Evolutionary conservation across 1,140 invertebrate species (phyloP).

Genomic region (Daktulosphaira vitifoliae): DNA sequence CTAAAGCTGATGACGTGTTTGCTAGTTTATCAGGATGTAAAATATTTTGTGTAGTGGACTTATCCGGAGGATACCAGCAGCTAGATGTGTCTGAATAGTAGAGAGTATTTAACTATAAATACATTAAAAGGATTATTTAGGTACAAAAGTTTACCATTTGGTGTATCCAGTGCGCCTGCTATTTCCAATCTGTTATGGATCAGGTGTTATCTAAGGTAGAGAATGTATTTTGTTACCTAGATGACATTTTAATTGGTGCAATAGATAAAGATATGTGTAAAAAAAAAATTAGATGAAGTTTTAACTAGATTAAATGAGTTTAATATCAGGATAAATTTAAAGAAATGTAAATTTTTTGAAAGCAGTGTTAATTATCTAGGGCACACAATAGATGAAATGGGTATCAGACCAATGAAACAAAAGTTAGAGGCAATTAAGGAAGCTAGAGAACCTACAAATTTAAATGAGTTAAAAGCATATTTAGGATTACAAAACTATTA

Average conservation of each 20-base stretch:
- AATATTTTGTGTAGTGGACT: slow-evolving; percentile 37
- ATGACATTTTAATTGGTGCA: slow-evolving; percentile 28
- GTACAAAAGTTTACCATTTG: slow-evolving; percentile 45
- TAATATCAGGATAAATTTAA: not conserved
- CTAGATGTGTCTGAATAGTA: slow-evolving; percentile 34
- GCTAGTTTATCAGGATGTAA: slow-evolving; percentile 32
- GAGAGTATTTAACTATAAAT: slow-evolving; percentile 35
- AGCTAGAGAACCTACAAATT: slow-evolving; percentile 41
- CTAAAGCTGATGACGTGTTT: slow-evolving; percentile 30
- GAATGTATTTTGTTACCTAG: slow-evolving; percentile 23
- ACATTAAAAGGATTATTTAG: slow-evolving; percentile 41
- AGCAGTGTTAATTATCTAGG: not conserved
- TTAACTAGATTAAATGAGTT: not conserved
- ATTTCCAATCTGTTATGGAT: slow-evolving; percentile 28
- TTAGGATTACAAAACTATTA: slow-evolving; percentile 47
- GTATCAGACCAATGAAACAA: not conserved
- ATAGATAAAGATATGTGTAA: not conserved
- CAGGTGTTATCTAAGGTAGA: slow-evolving; percentile 1
- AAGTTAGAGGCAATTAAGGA: slow-evolving; percentile 42
- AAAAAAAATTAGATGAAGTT: not conserved
- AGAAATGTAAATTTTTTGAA: not conserved
- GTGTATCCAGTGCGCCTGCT: slow-evolving; percentile 43
- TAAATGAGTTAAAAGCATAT: slow-evolving; percentile 43
- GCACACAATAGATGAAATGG: not conserved
- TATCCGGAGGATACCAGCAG: slow-evolving; percentile 39